These are phyloP conservation scores for Palythoa grandiflora DNA, from an alignment of 92 coral and sea anemone species.

Conservation along the genomic window DNA sequence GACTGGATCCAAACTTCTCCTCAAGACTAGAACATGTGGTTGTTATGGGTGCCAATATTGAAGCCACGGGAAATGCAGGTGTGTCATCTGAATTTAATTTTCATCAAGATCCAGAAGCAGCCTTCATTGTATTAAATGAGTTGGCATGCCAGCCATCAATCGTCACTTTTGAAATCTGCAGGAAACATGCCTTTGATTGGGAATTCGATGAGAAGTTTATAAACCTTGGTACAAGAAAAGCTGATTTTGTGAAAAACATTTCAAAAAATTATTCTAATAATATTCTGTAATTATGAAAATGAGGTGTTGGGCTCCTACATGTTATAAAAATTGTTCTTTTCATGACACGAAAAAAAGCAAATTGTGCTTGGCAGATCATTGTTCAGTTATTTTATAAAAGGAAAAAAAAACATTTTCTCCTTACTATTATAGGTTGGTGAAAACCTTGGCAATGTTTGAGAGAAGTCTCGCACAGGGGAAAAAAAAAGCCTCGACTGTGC, in stretches of 20 bases:
- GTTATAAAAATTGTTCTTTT: no score
- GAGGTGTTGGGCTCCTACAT: no score
- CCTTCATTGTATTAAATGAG: slow-evolving; percentile 75
- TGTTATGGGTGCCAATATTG: slow-evolving; percentile 94
- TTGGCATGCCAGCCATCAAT: slow-evolving; percentile 73
- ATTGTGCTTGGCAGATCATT: no score
- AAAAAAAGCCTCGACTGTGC: no score
- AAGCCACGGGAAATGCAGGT: slow-evolving; percentile 80
- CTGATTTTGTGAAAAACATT: slow-evolving; percentile 72
- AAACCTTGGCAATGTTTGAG: no score
- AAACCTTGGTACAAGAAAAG: slow-evolving; percentile 64
- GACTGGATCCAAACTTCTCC: slow-evolving; percentile 82
- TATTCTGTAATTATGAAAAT: no score
- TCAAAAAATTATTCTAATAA: slow-evolving; percentile 31
- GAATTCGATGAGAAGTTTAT: slow-evolving; percentile 61
- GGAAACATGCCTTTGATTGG: slow-evolving; percentile 64
- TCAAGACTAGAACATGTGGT: slow-evolving; percentile 69
- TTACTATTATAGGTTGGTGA: no score
- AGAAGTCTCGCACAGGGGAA: no score
- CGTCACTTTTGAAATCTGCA: slow-evolving; percentile 83
- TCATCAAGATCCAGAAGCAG: slow-evolving; percentile 89
- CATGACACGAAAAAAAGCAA: no score
- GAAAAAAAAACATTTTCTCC: no score
- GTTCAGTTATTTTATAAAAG: no score
- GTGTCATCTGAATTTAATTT: slow-evolving; percentile 91